Conservation (phyloP, 2,113 vertebrate genomes). For the Thinocorus orbignyianus region DNA sequence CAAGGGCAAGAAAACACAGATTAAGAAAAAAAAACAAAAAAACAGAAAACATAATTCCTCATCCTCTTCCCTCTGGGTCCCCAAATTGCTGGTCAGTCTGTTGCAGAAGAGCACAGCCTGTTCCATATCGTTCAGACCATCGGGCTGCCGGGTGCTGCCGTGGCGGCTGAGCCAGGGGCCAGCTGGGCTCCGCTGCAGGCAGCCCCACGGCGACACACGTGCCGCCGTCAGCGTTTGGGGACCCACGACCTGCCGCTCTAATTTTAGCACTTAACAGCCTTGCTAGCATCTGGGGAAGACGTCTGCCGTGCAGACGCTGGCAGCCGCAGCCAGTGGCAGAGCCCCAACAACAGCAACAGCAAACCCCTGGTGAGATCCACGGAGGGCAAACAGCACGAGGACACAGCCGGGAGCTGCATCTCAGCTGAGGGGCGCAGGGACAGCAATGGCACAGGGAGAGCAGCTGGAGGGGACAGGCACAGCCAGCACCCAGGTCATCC, state of each 20-base stretch:
- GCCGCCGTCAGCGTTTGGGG: fast-evolving
- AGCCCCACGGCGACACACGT: fast-evolving
- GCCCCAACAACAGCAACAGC: background rate
- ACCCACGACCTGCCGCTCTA: background rate
- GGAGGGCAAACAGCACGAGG: background rate
- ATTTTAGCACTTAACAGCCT: background rate
- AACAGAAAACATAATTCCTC: background rate
- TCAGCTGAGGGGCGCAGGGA: fast-evolving
- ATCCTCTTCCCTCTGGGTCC: background rate
- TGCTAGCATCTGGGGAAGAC: background rate
- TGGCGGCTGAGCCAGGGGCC: background rate
- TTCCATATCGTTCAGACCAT: fast-evolving
- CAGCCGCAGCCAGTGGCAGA: conserved; percentile 23
- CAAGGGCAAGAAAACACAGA: background rate
- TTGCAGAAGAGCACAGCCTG: background rate
- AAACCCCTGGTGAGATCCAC: background rate
- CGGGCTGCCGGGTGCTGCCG: fast-evolving
- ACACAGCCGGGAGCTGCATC: background rate
- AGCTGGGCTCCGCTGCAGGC: background rate
- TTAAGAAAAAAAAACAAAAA: background rate
- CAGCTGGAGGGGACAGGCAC: background rate
- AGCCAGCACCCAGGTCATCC: background rate
- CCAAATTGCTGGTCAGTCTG: background rate
- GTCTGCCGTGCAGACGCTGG: background rate
- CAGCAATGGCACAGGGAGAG: background rate